Evolutionary conservation across 53 echinoderm and acorn worm species (phyloP).

Genomic region (Temnopleurus reevesii): DNA sequence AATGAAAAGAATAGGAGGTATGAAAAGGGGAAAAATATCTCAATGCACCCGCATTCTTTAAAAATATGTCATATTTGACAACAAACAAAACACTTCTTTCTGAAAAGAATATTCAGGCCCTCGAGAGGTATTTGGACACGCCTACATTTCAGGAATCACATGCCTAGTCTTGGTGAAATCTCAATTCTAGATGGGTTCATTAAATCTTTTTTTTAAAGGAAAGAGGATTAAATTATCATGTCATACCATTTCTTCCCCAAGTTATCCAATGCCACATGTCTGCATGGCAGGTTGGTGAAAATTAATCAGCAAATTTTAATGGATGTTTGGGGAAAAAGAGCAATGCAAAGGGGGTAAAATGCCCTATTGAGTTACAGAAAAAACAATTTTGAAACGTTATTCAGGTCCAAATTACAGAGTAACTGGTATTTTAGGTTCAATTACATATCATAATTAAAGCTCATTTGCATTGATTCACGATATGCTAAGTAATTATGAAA

Average conservation of each 20-base stretch:
- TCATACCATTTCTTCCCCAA: constrained; percentile 61
- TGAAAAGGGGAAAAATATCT: too few relatives aligned
- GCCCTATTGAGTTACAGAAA: too few relatives aligned
- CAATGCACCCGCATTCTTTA: too few relatives aligned
- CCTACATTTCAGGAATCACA: background rate
- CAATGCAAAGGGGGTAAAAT: background rate
- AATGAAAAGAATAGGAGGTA: too few relatives aligned
- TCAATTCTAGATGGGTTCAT: constrained; percentile 41
- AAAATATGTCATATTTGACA: too few relatives aligned
- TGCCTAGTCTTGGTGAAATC: constrained; percentile 4
- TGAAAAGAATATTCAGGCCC: background rate
- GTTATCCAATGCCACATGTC: constrained; percentile 73
- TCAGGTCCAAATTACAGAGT: too few relatives aligned
- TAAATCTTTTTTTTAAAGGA: background rate
- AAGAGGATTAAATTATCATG: constrained; percentile 13
- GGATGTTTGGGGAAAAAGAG: background rate
- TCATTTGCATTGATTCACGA: too few relatives aligned
- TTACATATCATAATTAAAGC: too few relatives aligned
- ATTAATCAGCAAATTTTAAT: constrained; percentile 13
- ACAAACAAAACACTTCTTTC: background rate
- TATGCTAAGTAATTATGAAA: too few relatives aligned
- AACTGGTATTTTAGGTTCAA: too few relatives aligned
- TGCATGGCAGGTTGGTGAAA: constrained; percentile 38
- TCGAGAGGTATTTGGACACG: background rate
- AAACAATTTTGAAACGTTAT: too few relatives aligned